phyloP scores from a whole-genome alignment of 2,888 invertebrate species.

The Drosophila demipolita region DNA sequence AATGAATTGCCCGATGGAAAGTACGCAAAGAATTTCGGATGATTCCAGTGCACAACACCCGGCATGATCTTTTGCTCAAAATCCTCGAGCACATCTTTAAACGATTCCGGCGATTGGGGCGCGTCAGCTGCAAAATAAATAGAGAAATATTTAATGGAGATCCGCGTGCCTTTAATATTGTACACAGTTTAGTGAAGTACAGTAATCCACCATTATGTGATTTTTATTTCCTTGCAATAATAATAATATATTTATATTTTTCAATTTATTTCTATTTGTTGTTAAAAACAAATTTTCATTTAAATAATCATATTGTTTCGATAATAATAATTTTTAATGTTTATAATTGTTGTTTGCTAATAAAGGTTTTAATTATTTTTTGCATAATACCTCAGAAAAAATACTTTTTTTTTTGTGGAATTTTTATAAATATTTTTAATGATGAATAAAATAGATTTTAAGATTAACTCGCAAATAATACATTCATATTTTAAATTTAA shows the following conservation, averaged over 20 bases:
- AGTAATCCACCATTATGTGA: background rate
- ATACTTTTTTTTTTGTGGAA: background rate
- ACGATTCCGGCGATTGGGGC: constrained; percentile 90
- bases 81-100: constrained; percentile 91
- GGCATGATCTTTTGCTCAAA: constrained; percentile 92
- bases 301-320: background rate
- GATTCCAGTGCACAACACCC: constrained; percentile 96
- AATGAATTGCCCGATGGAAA: constrained; percentile 97
- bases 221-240: background rate
- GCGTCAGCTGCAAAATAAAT: constrained; percentile 86
- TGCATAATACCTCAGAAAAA: background rate
- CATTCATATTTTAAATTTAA: too few relatives aligned
- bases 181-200: background rate
- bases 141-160: constrained; percentile 27
- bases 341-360: background rate
- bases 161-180: background rate
- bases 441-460: too few relatives aligned
- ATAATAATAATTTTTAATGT: background rate
- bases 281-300: background rate
- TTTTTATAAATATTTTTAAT: background rate
- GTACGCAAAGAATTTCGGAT: constrained; percentile 96
- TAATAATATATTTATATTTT: background rate
- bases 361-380: background rate
- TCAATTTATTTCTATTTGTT: too few relatives aligned
- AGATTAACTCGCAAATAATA: too few relatives aligned